Conservation (phyloP, 2,113 vertebrate species). For the Geococcyx californianus region DNA sequence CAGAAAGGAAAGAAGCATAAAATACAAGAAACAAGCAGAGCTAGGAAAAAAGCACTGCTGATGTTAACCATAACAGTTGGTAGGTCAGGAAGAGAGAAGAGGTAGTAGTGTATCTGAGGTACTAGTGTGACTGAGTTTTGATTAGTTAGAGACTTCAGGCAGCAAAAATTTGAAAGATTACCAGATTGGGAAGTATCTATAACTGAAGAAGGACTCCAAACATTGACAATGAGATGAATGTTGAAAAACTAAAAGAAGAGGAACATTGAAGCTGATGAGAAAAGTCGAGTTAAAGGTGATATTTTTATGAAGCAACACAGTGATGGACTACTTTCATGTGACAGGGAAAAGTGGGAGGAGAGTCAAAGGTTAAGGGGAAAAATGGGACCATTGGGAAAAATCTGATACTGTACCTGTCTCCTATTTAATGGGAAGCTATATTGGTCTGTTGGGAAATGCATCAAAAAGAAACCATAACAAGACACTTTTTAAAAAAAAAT, state of each 20-base stretch:
- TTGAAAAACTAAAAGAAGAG: neutral
- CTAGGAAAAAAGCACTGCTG: neutral
- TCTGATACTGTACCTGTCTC: neutral
- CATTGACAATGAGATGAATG: neutral
- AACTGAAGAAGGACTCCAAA: neutral
- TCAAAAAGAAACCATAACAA: neutral
- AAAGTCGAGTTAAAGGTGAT: neutral
- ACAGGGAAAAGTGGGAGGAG: neutral
- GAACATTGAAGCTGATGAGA: neutral
- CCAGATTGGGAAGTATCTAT: neutral
- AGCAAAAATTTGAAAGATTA: neutral
- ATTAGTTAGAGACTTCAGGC: neutral
- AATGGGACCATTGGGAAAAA: neutral
- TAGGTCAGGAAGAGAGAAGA: neutral
- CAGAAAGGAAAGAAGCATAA: neutral
- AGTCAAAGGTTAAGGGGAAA: neutral
- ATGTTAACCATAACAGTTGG: neutral
- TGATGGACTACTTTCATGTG: neutral
- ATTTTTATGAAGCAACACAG: neutral
- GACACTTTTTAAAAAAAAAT: neutral
- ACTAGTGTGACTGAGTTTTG: neutral
- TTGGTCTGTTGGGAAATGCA: constrained; percentile 17
- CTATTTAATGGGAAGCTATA: constrained; percentile 27
- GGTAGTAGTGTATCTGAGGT: neutral
- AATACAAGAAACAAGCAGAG: neutral